Percentiles rank a stretch among this genome's conserved stretches.
These are phyloP conservation scores for Pyrocephalus nanus DNA, from an alignment of 2,797 vertebrate species.

Conservation along the genomic window DNA sequence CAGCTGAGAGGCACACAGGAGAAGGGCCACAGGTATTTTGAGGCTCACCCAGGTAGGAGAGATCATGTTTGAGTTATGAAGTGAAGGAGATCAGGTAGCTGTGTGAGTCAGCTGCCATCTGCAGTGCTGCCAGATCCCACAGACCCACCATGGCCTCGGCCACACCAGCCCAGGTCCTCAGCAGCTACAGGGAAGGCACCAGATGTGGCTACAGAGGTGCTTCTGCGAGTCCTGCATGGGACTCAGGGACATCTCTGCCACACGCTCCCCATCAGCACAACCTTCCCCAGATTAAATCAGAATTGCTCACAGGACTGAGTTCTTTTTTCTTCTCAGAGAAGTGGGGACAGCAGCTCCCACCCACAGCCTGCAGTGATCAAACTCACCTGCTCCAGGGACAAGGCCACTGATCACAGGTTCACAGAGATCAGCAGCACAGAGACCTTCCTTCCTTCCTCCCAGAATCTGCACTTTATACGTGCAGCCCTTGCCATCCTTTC, in stretches of 20 bases:
- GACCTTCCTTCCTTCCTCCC: not conserved
- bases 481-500: not conserved
- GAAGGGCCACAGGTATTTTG: not conserved
- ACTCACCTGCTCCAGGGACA: not conserved
- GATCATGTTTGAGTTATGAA: not conserved
- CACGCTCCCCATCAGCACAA: not conserved
- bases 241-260: not conserved
- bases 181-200: rapidly evolving
- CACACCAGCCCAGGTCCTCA: not conserved
- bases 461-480: not conserved
- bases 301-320: not conserved
- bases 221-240: not conserved
- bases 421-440: not conserved
- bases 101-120: not conserved
- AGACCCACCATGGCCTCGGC: not conserved
- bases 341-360: not conserved
- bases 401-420: not conserved
- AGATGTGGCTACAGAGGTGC: not conserved
- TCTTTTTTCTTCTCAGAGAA: not conserved
- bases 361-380: not conserved
- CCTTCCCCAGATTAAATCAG: not conserved
- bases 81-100: not conserved
- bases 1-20: not conserved
- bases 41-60: not conserved
- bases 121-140: not conserved